Evolutionary conservation across 2,113 vertebrate genomes (phyloP).

Genomic region (Brachyhypopomus gauderio): DNA sequence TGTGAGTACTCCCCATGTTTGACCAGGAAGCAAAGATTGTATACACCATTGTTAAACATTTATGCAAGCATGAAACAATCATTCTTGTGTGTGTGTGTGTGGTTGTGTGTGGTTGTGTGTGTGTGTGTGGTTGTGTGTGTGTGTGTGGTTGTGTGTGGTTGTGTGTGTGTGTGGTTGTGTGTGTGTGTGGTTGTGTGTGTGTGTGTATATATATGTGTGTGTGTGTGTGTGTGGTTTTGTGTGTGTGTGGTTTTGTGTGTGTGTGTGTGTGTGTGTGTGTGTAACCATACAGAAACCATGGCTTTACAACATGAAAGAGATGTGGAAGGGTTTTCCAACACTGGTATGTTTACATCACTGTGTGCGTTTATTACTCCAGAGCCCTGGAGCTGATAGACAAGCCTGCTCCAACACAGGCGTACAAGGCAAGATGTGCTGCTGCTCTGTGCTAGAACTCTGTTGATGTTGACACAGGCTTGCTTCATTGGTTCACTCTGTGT

Average conservation of each 20-base stretch:
- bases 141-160: conserved; percentile 4
- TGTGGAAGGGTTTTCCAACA: conserved; percentile 89
- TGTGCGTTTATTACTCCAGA: background rate
- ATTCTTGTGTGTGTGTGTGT: background rate
- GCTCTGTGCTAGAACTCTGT: too few species aligned
- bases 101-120: background rate
- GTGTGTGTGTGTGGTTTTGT: background rate
- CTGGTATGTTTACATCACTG: conserved; percentile 75
- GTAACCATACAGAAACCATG: conserved; percentile 85
- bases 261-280: conserved; percentile 8
- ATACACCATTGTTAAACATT: background rate
- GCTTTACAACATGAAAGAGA: conserved; percentile 83
- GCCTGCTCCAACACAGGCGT: too few species aligned
- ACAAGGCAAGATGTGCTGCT: too few species aligned
- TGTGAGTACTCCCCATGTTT: conserved; percentile 78
- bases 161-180: conserved; percentile 29
- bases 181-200: background rate
- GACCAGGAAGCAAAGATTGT: too few species aligned
- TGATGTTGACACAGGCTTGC: background rate
- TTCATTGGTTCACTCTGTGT: background rate
- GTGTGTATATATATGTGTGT: too few species aligned
- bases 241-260: conserved; percentile 13
- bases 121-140: background rate
- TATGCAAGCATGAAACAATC: background rate
- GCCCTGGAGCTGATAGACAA: too few species aligned